A percentile compares a stretch with the other conserved stretches of the same genome.
These are phyloP conservation scores for Lasioglossum calceatum DNA, from an alignment of 2,888 invertebrate genomes.

Conservation along the genomic window DNA sequence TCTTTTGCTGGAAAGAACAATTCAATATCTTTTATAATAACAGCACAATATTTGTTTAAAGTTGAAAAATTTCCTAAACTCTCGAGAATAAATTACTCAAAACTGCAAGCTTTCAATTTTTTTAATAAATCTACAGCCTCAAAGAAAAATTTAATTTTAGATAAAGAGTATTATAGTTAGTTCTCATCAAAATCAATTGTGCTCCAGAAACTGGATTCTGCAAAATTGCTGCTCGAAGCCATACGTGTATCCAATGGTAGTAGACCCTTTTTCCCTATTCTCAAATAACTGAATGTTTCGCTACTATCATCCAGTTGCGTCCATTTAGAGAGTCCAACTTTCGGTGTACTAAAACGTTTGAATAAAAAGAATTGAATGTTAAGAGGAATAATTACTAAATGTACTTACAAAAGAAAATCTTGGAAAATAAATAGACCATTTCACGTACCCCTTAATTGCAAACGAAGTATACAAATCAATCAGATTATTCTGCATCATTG, in stretches of 20 bases:
- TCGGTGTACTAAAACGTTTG: constrained; percentile 22
- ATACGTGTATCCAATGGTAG: not conserved
- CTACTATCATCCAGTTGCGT: not conserved
- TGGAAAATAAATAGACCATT: too few relatives aligned
- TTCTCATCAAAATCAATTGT: constrained; percentile 33
- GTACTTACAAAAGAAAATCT: too few relatives aligned
- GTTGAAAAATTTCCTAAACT: too few relatives aligned
- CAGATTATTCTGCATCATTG: constrained; percentile 84
- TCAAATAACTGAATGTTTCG: constrained; percentile 8
- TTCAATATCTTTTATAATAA: too few relatives aligned
- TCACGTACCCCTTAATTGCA: constrained; percentile 85
- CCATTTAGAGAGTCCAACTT: not conserved
- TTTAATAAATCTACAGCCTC: not conserved
- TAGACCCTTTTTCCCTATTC: not conserved
- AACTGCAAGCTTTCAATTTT: too few relatives aligned
- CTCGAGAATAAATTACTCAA: too few relatives aligned
- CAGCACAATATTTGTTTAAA: too few relatives aligned
- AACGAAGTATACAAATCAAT: constrained; percentile 86
- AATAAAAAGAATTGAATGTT: not conserved
- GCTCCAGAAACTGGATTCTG: constrained; percentile 16
- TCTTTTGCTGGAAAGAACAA: too few relatives aligned
- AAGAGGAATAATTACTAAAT: too few relatives aligned
- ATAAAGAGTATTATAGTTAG: not conserved
- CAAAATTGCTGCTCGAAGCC: not conserved
- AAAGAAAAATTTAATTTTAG: not conserved